Evolutionary conservation across 1,140 invertebrate species (phyloP).

Genomic region (Heterodera carotae): DNA sequence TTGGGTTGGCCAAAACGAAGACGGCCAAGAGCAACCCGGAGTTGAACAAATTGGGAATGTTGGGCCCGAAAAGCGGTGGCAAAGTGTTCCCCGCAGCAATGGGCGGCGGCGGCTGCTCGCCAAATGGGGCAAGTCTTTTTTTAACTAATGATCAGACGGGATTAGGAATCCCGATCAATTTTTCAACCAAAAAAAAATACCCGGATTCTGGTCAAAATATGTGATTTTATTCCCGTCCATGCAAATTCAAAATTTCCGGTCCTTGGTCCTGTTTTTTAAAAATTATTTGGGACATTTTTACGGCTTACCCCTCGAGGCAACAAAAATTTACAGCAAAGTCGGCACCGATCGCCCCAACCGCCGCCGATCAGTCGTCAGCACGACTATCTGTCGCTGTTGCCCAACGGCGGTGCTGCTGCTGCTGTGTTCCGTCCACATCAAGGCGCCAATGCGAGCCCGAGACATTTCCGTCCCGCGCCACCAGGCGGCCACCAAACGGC

Average conservation of each 20-base stretch:
- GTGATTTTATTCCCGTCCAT: too few species aligned
- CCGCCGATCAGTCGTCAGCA: slow-evolving; percentile 11
- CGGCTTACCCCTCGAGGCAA: not conserved
- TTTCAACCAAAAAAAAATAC: not conserved
- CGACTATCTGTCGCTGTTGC: slow-evolving; percentile 13
- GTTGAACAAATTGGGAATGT: not conserved
- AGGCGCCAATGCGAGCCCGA: not conserved
- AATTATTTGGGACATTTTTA: too few species aligned
- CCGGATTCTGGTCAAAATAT: too few species aligned
- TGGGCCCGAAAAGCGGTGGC: not conserved
- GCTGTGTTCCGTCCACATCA: not conserved
- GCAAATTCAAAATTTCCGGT: too few species aligned
- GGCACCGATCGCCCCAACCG: not conserved
- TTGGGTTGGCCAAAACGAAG: not conserved
- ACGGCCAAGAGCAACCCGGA: slow-evolving; percentile 11
- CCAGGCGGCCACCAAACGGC: not conserved
- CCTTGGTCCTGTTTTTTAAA: not conserved
- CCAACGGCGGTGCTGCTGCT: not conserved
- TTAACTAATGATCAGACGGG: not conserved
- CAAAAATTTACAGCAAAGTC: not conserved
- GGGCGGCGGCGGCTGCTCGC: not conserved
- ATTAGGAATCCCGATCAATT: too few species aligned
- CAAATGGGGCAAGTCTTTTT: not conserved
- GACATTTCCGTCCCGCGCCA: not conserved
- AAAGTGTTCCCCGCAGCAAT: not conserved